Evolutionary conservation across 2,113 vertebrate species (phyloP), one percentile per base, ranked within the genome.

Genomic region (Ochotona curzoniae): DNA sequence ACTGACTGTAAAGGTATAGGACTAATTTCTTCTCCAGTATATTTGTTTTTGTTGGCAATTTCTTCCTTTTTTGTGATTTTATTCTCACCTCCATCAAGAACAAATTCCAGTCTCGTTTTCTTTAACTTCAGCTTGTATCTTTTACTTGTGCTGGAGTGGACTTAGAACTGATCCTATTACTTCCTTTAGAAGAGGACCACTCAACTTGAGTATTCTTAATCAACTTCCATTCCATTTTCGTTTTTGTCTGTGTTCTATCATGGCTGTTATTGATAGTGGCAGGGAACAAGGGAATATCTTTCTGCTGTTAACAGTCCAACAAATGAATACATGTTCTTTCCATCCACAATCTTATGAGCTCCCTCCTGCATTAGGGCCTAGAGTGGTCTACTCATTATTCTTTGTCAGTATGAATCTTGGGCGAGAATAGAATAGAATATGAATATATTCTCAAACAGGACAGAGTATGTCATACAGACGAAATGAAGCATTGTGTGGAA

Each of bases 31-130:
- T 47, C 35, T 78, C 28, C 21, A 75, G 30, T 61, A 51, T 5
- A 71, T 81, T 86, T 94, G 54, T 28, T 11, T 80, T 49, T 86
- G n/a, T 78, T 79, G 64, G 44, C 28, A 61, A 9, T 70, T 89
- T 79, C 13, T 49, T 61, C 28, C 35, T 92, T 84, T 89, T 51
- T 60, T 60, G 7, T 8, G 60, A 8, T 64, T 90, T 63, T 35
- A 18, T 21, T n/a, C 23, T 47, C 13, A 14, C 18, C 12, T 26
- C 30, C 8, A 80, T 80, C 35, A 28, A 75, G 61, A 35, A 64
- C 25, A 44, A 51, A 44, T 70, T 91, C 26, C 32, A 91, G 35
- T 87, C 60, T 20, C 21, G 61, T 79, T 74, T 38, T 73, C 28
- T 91, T 91, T 83, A 76, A 88, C 25, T 15, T 78, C 57, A 35